These are phyloP conservation scores for Scaptomyza graminum DNA, from an alignment of 1,140 invertebrate genomes.

Conservation along the genomic window DNA sequence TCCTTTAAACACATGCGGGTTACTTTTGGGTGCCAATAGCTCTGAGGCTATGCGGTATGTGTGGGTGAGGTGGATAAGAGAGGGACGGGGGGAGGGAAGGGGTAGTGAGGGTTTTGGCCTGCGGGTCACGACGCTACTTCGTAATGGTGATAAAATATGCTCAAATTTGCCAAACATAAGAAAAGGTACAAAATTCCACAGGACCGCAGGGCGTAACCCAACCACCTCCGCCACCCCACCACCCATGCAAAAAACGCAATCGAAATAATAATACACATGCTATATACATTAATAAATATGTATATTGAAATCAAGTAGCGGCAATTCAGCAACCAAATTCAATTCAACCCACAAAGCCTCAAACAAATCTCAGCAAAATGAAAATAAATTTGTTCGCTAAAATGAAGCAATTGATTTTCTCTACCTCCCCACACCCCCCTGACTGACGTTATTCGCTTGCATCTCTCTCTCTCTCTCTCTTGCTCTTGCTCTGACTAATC, in stretches of 20 bases:
- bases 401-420: slow-evolving; percentile 75
- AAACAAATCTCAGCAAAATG: slow-evolving; percentile 71
- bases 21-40: slow-evolving; percentile 65
- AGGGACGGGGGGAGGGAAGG: not conserved
- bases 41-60: slow-evolving; percentile 3
- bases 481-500: not conserved
- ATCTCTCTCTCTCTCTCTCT: not conserved
- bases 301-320: slow-evolving; percentile 61
- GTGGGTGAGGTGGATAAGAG: not conserved
- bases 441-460: not conserved
- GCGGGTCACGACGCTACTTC: slow-evolving; percentile 61
- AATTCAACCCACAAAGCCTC: not conserved
- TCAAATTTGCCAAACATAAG: slow-evolving; percentile 80
- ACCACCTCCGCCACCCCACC: too few relatives aligned
- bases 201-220: slow-evolving; percentile 28
- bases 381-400: slow-evolving; percentile 81
- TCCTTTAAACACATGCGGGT: slow-evolving; percentile 25
- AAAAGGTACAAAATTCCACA: slow-evolving; percentile 64
- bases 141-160: slow-evolving; percentile 83
- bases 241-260: slow-evolving; percentile 2
- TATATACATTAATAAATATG: slow-evolving; percentile 49
- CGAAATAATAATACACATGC: slow-evolving; percentile 33
- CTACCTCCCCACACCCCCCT: not conserved
- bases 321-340: not conserved
- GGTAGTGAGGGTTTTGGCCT: slow-evolving; percentile 49